Base-by-base conservation (phyloP, 64 coral and sea anemone genomes). In the Porites lutea region DNA sequence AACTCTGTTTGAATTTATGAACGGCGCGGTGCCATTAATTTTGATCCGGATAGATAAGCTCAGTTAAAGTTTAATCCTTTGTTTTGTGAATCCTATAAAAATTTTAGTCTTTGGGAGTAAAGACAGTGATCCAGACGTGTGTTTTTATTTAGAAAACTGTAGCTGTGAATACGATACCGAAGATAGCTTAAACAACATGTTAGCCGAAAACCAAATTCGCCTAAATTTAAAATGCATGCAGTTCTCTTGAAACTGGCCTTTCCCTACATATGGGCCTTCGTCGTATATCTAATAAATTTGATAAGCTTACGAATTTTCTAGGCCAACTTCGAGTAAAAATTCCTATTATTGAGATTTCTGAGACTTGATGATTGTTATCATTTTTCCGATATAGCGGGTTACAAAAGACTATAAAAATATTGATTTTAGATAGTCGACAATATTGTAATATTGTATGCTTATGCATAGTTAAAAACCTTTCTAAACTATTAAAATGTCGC, bases 241-340 rank as follows among this genome's bases (percentile, higher is more conserved):
- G 0, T 82, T 3, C 21, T 58, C 45, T 60, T 22, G 50, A 60
- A 27, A n/a, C 47, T 16, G 46, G 46, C 16, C 51, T 92, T 75
- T 92, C 82, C 12, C 60, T 92, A 27, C 90, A 92, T 78, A 63
- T 92, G 61, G 87, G 87, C 62, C 79, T 79, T 77, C 67, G 74
- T 27, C 87, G 91, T 85, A 65, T 78, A 73, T 59, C 55, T 51
- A 86, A 87, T 60, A 92, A 92, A 18, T 55, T 92, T 54, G 91
- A 87, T 77, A 86, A 76, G 49, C 59, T 92, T 61, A 86, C 52
- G 37, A 87, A 92, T 70, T 92, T 92, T 77, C 73, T 92, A 16
- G 70, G 58, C 64, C 70, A 66, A 52, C 61, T 88, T 52, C n/a
- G 21, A 47, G 48, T 88, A 13, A 87, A 78, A 37, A 52, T 87